Percentiles rank a stretch among this genome's conserved stretches.
Evolutionary conservation across 2,113 vertebrate species (phyloP).

Genomic region (Notechis scutatus): DNA sequence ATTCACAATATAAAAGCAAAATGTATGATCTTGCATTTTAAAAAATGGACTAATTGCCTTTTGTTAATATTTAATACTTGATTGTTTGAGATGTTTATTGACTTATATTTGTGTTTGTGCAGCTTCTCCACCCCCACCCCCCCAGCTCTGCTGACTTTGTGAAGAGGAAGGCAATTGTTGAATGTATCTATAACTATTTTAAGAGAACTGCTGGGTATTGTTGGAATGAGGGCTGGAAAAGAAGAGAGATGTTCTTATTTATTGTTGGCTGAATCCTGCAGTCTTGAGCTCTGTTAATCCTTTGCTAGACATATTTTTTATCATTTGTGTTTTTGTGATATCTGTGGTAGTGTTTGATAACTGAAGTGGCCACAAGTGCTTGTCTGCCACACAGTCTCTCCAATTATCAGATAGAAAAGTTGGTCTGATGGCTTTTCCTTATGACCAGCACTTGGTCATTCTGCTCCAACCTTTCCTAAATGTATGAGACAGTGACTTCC

Average conservation of each 20-base stretch:
- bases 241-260: conserved; percentile 58
- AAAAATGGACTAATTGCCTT: conserved; percentile 43
- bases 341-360: conserved; percentile 42
- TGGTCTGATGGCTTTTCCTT: neutral
- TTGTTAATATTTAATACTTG: conserved; percentile 59
- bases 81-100: conserved; percentile 50
- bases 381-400: conserved; percentile 8
- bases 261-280: conserved; percentile 61
- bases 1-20: conserved; percentile 27
- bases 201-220: conserved; percentile 47
- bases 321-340: conserved; percentile 48
- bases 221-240: conserved; percentile 46
- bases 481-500: neutral
- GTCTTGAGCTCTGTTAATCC: conserved; percentile 50
- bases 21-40: conserved; percentile 60
- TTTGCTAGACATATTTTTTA: conserved; percentile 57
- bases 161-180: conserved; percentile 35
- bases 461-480: neutral
- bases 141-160: conserved; percentile 44
- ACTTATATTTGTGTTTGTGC: conserved; percentile 39
- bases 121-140: too few species aligned
- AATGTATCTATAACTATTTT: conserved; percentile 46
- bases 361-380: conserved; percentile 53
- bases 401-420: neutral
- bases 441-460: neutral